These are phyloP conservation scores for Melanogrammus aeglefinus DNA, from an alignment of 2,797 vertebrate species.

Conservation along the genomic window DNA sequence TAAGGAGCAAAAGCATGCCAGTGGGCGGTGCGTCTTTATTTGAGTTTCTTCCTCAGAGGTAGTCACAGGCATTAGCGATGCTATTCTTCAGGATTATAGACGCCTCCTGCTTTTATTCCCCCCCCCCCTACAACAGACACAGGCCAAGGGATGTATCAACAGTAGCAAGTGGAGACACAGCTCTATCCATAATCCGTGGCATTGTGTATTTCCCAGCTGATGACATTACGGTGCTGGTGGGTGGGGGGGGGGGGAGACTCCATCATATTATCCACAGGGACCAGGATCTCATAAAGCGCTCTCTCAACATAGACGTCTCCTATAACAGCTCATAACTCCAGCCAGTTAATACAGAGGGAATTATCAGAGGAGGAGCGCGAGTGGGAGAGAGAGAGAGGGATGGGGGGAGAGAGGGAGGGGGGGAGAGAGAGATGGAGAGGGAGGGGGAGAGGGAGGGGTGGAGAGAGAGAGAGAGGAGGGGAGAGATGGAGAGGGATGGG, in stretches of 20 bases:
- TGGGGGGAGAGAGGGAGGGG: conserved; percentile 55
- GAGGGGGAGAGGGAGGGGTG: conserved; percentile 23
- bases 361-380: conserved; percentile 76
- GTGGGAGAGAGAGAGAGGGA: conserved; percentile 59
- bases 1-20: conserved; percentile 41
- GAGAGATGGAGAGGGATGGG: conserved; percentile 14
- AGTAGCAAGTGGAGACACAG: conserved; percentile 81
- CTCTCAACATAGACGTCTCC: conserved; percentile 88
- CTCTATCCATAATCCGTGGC: conserved; percentile 93
- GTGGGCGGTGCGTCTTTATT: conserved; percentile 17
- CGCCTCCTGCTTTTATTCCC: conserved; percentile 70
- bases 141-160: conserved; percentile 86
- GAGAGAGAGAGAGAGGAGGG: conserved; percentile 19
- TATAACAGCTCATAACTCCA: conserved; percentile 89
- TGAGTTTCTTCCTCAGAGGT: conserved; percentile 35
- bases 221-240: conserved; percentile 80
- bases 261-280: conserved; percentile 87
- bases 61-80: conserved; percentile 68
- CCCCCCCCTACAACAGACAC: too few relatives aligned
- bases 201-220: conserved; percentile 89
- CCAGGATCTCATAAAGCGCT: conserved; percentile 92
- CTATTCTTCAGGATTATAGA: conserved; percentile 85
- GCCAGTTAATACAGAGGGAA: conserved; percentile 79
- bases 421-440: conserved; percentile 28
- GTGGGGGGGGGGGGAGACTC: conserved; percentile 79